Conservation (phyloP, 2,888 invertebrate genomes). For the Archips crataeganus region DNA sequence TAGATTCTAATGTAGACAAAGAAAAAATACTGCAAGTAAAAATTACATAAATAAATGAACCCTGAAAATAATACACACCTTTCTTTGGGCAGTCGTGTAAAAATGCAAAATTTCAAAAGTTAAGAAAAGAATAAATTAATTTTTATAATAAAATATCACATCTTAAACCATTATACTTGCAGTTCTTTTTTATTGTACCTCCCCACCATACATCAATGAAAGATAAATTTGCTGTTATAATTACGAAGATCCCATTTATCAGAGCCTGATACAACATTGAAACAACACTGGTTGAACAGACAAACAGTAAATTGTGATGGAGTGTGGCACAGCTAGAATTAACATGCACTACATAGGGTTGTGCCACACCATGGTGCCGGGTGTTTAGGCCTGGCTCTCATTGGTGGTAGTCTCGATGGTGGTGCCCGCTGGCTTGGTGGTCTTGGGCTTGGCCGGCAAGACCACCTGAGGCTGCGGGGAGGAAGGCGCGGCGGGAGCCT, state of each 20-base stretch:
- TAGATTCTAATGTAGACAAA: conserved; percentile 38
- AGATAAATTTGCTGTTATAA: conserved; percentile 54
- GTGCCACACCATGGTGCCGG: conserved; percentile 62
- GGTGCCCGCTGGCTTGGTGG: conserved; percentile 69
- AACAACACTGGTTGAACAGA: conserved; percentile 56
- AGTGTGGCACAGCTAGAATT: conserved; percentile 71
- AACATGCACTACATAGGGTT: conserved; percentile 70
- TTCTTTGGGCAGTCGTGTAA: conserved; percentile 9
- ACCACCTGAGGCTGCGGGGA: conserved; percentile 57
- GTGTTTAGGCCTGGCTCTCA: conserved; percentile 81
- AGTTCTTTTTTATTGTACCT: conserved; percentile 68
- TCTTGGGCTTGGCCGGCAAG: conserved; percentile 70
- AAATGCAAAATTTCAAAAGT: conserved; percentile 41
- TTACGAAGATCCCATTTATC: conserved; percentile 57
- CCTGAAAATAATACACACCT: conserved; percentile 7
- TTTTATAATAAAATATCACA: conserved; percentile 80
- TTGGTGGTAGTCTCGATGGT: conserved; percentile 79
- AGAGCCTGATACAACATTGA: conserved; percentile 63
- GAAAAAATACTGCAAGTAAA: conserved; percentile 43
- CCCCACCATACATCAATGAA: conserved; percentile 56
- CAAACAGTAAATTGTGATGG: conserved; percentile 63
- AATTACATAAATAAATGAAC: conserved; percentile 9
- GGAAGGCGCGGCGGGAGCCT: conserved; percentile 58
- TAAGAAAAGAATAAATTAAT: conserved; percentile 64
- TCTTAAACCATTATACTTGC: conserved; percentile 79